These are phyloP conservation scores for Podarcis lilfordi DNA, from an alignment of 2,797 vertebrate species.

Conservation along the genomic window DNA sequence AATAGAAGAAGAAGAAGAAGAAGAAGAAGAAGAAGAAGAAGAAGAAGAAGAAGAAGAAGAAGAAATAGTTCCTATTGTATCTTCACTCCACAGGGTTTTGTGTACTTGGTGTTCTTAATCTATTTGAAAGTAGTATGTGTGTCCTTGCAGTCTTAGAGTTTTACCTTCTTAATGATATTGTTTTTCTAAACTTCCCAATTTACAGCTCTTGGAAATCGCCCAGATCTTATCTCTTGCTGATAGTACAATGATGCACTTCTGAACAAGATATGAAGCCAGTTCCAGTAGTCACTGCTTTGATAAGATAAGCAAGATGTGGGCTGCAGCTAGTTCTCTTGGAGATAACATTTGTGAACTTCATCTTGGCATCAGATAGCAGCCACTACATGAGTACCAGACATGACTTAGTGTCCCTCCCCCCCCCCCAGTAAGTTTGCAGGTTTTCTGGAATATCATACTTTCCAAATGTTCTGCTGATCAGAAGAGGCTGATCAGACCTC, in stretches of 20 bases:
- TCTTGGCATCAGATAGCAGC: background rate
- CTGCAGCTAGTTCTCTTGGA: conserved; percentile 6
- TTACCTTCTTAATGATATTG: conserved; percentile 44
- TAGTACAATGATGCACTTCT: conserved; percentile 29
- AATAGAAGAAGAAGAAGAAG: no score
- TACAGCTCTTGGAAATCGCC: conserved; percentile 41
- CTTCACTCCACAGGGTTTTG: background rate
- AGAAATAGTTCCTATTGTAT: background rate
- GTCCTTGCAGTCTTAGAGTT: conserved; percentile 10
- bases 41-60: no score
- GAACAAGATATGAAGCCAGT: background rate
- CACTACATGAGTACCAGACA: background rate
- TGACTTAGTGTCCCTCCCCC: background rate
- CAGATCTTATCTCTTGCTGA: conserved; percentile 46
- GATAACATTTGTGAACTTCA: conserved; percentile 9
- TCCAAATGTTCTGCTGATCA: background rate
- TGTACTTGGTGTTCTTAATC: background rate
- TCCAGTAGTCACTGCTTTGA: conserved; percentile 22
- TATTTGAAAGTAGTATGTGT: background rate
- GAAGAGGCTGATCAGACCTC: background rate
- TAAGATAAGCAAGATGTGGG: conserved; percentile 14
- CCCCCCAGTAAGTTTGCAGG: rapidly evolving
- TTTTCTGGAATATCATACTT: background rate
- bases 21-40: no score
- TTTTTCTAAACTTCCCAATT: conserved; percentile 41